These are phyloP conservation scores for Asobara japonica DNA, from an alignment of 1,140 invertebrate species.

Conservation along the genomic window DNA sequence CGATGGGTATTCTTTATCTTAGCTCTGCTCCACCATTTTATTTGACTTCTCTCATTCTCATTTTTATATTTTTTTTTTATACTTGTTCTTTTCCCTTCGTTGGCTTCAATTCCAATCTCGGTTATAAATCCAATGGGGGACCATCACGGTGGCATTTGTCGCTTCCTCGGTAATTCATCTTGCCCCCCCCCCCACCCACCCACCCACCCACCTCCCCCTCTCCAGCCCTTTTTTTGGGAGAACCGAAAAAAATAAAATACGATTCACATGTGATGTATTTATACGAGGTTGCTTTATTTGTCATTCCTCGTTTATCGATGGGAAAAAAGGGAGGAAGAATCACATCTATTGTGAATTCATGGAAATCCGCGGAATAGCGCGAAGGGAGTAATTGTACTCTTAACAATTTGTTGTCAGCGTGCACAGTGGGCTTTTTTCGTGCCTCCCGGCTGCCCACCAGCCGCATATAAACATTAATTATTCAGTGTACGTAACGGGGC, in stretches of 20 bases:
- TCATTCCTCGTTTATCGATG: neutral
- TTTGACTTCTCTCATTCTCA: neutral
- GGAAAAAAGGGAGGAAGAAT: neutral
- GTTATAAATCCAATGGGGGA: constrained; percentile 54
- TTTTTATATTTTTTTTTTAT: neutral
- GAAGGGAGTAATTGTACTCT: neutral
- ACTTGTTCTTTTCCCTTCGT: constrained; percentile 23
- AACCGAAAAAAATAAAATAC: neutral
- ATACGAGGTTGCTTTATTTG: constrained; percentile 29
- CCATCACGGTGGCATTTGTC: constrained; percentile 64
- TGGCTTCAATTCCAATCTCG: constrained; percentile 60
- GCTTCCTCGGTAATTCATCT: constrained; percentile 42
- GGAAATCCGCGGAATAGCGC: neutral
- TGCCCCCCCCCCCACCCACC: neutral
- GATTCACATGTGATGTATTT: neutral
- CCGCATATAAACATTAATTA: constrained; percentile 56
- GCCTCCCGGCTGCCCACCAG: constrained; percentile 11
- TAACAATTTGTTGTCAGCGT: neutral
- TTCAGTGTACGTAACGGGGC: constrained; percentile 53
- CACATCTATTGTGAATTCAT: neutral
- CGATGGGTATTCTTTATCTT: neutral
- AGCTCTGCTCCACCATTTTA: neutral
- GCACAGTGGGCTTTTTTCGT: neutral
- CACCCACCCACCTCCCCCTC: neutral
- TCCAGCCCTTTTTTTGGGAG: neutral